Evolutionary conservation across 1,140 invertebrate species (phyloP).

Genomic region (Papilio polyxenes): DNA sequence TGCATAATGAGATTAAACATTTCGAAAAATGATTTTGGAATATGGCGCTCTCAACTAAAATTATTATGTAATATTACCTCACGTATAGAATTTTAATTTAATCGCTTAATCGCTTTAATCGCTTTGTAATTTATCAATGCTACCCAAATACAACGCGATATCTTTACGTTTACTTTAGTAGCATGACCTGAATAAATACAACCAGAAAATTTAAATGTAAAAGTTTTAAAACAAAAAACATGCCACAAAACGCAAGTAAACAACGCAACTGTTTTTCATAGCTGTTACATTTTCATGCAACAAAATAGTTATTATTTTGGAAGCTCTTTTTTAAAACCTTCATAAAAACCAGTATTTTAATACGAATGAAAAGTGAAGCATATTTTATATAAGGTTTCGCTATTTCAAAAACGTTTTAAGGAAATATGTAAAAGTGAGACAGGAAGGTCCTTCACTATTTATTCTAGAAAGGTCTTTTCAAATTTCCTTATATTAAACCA

Average conservation of each 20-base stretch:
- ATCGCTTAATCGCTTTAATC: too few relatives aligned
- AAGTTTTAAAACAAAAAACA: not conserved
- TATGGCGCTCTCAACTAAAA: too few relatives aligned
- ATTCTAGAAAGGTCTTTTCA: not conserved
- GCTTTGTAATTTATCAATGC: too few relatives aligned
- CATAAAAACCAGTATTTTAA: not conserved
- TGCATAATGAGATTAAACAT: too few relatives aligned
- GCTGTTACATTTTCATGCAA: not conserved
- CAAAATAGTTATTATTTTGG: constrained; percentile 12
- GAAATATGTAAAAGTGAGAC: not conserved
- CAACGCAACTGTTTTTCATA: not conserved
- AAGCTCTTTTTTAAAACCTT: not conserved
- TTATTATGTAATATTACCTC: too few relatives aligned
- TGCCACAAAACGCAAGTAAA: constrained; percentile 14
- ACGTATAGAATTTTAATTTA: not conserved
- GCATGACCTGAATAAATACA: too few relatives aligned
- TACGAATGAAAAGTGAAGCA: not conserved
- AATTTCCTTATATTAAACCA: constrained; percentile 4
- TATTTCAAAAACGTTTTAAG: not conserved
- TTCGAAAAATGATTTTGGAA: not conserved
- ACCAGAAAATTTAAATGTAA: not conserved
- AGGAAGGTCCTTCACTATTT: not conserved
- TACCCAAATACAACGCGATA: too few relatives aligned
- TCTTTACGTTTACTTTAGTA: too few relatives aligned
- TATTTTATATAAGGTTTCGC: not conserved